Conservation (phyloP, 2,113 vertebrate genomes). For the Rutilus rutilus region DNA sequence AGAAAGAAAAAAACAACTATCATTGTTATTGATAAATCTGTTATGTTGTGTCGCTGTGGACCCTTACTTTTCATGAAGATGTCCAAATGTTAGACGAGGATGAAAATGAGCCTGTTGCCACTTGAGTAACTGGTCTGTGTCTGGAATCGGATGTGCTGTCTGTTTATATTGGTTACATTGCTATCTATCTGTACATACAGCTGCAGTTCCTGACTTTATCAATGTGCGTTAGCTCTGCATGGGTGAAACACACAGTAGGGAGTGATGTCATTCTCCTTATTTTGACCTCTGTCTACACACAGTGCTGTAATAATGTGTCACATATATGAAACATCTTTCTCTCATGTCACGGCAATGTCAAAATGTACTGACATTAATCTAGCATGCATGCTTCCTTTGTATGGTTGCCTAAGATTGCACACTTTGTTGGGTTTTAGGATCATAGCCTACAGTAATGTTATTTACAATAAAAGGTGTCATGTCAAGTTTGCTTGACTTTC, state of each 20-base stretch:
- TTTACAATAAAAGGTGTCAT: conserved; percentile 41
- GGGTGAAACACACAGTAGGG: conserved; percentile 19
- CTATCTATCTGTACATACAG: conserved; percentile 62
- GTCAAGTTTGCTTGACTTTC: conserved; percentile 27
- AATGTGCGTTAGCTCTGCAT: conserved; percentile 55
- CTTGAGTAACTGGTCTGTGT: conserved; percentile 40
- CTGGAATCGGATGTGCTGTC: conserved; percentile 48
- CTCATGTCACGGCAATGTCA: conserved; percentile 25
- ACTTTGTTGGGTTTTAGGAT: conserved; percentile 24
- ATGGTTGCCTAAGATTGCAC: conserved; percentile 9
- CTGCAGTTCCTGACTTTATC: conserved; percentile 59
- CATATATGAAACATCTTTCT: conserved; percentile 10
- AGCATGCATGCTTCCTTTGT: conserved; percentile 13
- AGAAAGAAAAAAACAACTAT: conserved; percentile 35
- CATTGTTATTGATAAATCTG: conserved; percentile 38
- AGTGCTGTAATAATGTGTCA: conserved; percentile 35
- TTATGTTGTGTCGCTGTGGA: conserved; percentile 31
- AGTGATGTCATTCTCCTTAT: conserved; percentile 7
- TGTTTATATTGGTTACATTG: conserved; percentile 56
- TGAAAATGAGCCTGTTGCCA: conserved; percentile 40
- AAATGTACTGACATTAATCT: neutral
- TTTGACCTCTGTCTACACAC: conserved; percentile 3
- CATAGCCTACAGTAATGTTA: conserved; percentile 3
- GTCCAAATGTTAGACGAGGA: conserved; percentile 41
- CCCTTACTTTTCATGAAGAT: conserved; percentile 45